phyloP scores from a whole-genome alignment of 2,888 invertebrate species.

The Bursaphelenchus okinawaensis region DNA sequence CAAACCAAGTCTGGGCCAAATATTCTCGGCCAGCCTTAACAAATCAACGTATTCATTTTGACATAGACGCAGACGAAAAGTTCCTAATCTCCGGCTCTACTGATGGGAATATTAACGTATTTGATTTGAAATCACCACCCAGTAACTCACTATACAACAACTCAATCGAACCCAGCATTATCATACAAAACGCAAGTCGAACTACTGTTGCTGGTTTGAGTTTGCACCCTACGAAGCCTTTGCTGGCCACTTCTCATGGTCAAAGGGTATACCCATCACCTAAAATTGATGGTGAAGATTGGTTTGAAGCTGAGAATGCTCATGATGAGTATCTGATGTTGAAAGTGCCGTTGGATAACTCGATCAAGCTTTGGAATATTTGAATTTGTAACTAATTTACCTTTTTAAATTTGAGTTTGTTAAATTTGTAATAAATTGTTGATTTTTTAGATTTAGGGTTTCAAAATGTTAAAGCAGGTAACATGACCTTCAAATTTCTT shows the following conservation, averaged over 20 bases:
- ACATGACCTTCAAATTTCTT: no score
- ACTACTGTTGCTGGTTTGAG: constrained; percentile 1
- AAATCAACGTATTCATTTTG: constrained; percentile 5
- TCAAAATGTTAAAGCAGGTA: no score
- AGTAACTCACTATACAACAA: neutral
- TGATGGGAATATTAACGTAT: neutral
- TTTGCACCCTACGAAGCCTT: neutral
- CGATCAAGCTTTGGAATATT: neutral
- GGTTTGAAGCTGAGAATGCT: neutral
- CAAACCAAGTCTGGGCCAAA: constrained; percentile 9
- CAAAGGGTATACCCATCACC: constrained; percentile 7
- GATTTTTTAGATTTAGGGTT: no score
- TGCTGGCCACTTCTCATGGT: constrained; percentile 9
- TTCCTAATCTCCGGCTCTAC: neutral
- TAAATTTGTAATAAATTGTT: no score
- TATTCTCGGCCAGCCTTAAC: constrained; percentile 4
- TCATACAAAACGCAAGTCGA: neutral
- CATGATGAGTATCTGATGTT: neutral
- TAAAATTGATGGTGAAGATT: neutral
- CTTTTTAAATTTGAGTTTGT: no score
- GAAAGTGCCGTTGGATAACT: neutral
- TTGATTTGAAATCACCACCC: neutral
- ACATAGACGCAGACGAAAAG: neutral
- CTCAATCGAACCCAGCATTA: neutral
- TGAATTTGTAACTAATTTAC: no score